A percentile compares a stretch with the other conserved stretches of the same genome.
Evolutionary conservation across 2,888 invertebrate genomes (phyloP).

Genomic region (Trypoxylon attenuatum): DNA sequence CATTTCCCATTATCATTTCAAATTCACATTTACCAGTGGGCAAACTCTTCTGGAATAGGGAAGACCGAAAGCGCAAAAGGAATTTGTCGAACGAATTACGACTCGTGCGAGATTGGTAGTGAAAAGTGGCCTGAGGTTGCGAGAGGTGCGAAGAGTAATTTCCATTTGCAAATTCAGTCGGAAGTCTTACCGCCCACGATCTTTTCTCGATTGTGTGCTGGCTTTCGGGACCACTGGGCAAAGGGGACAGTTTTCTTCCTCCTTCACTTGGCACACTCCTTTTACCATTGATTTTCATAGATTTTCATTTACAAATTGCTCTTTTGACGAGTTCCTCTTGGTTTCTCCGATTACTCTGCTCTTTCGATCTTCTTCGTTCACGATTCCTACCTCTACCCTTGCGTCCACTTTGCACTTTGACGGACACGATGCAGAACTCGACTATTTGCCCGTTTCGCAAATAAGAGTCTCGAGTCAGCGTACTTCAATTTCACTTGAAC

Average conservation of each 20-base stretch:
- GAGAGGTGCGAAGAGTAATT: neutral
- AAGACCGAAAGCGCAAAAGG: neutral
- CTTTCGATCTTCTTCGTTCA: too few relatives aligned
- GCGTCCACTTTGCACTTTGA: too few relatives aligned
- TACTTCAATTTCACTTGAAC: too few relatives aligned
- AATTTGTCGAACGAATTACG: neutral
- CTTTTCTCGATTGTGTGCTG: neutral
- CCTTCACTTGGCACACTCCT: neutral
- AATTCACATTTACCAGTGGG: too few relatives aligned
- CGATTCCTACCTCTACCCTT: too few relatives aligned
- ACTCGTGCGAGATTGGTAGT: neutral
- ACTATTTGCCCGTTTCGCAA: too few relatives aligned
- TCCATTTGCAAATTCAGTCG: conserved; percentile 8
- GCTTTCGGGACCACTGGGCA: neutral
- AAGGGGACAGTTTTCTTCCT: neutral
- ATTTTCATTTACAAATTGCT: conserved; percentile 9
- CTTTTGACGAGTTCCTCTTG: neutral
- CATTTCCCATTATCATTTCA: too few relatives aligned
- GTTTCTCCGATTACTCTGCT: too few relatives aligned
- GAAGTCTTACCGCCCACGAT: neutral
- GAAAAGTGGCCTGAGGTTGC: neutral
- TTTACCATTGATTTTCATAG: too few relatives aligned
- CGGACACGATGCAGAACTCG: too few relatives aligned
- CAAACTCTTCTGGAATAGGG: too few relatives aligned
- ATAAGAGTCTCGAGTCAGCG: too few relatives aligned